Base-by-base conservation (phyloP, 2,888 invertebrate species). In the Chrysolina oricalcia region DNA sequence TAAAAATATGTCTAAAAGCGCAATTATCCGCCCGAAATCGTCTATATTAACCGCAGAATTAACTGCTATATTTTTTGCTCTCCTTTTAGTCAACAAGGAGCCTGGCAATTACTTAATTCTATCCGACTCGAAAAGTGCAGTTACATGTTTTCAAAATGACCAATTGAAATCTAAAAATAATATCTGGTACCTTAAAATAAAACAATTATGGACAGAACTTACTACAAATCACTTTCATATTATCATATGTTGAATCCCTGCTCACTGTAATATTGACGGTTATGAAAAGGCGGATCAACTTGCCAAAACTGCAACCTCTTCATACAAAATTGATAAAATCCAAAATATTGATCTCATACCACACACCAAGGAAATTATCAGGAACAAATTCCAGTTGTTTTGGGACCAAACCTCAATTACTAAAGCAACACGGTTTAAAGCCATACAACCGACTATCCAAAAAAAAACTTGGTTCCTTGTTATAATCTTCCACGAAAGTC, bases 31-130 rank as follows among this genome's bases (percentile, higher is more conserved):
- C 19, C 64, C 40, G 4, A 64, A 64, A 17, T 17, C 64, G 3
- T 64, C 64, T n/a, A 27, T 62, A 6, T 62, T 62, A 15, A 62
- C 62, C 35, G 64, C 64, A 13, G 64, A 64, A 40, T 19, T 64
- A n/a, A 64, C 41, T 1, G 48, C 35, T 19, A 62, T 62, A 5
- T 19, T 21, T 11, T 41, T 41, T 41, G 41, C 41, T 13, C 15
- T 48, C n/a, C 15, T 8, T 4, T 48, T 48, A 13, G 13, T 15
- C 4, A 48, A 13, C 4, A 13, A 48, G 9, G 48, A 48, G 13
- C 48, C 48, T 48, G 15, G 13, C n/a, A 48, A 15, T 3, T 48
- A 48, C n/a, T 3, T 48, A 13, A n/a, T n/a, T n/a, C n/a, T n/a
- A n/a, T n/a, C n/a, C n/a, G n/a, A n/a, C n/a, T n/a, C n/a, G n/a